phyloP scores from a whole-genome alignment of 1,140 invertebrate genomes.

The Dinothrombium tinctorium region DNA sequence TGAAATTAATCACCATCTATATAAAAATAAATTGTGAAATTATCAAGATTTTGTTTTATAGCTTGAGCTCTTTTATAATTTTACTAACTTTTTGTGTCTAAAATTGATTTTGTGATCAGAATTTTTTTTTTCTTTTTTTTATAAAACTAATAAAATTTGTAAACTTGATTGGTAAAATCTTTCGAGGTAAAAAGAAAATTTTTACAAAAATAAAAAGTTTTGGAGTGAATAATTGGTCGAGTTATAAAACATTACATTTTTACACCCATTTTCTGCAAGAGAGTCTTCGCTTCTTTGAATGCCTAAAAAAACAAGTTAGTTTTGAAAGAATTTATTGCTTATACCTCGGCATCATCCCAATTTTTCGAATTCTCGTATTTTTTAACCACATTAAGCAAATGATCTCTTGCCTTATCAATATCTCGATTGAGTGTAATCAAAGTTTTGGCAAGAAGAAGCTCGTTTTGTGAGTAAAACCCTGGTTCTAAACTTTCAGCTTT shows the following conservation, averaged over 20 bases:
- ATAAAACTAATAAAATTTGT: too few species aligned
- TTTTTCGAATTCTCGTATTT: slow-evolving; percentile 5
- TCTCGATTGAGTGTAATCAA: slow-evolving; percentile 6
- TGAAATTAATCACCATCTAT: too few species aligned
- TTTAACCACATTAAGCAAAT: background rate
- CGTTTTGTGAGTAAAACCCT: slow-evolving; percentile 10
- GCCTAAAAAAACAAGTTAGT: background rate
- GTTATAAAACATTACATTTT: background rate
- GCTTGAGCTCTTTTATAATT: too few species aligned
- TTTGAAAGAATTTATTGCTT: slow-evolving; percentile 5
- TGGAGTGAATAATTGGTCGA: background rate
- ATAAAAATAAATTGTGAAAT: too few species aligned
- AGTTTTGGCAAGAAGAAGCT: slow-evolving; percentile 8
- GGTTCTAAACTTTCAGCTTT: slow-evolving; percentile 7
- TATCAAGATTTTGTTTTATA: too few species aligned
- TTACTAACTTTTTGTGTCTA: too few species aligned
- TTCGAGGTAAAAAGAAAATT: background rate
- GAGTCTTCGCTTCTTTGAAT: background rate
- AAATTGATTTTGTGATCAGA: too few species aligned
- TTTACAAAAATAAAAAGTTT: background rate
- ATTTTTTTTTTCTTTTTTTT: too few species aligned
- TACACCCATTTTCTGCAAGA: background rate
- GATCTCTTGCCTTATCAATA: background rate
- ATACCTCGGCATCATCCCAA: slow-evolving; percentile 10
- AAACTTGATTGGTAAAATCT: background rate